Evolutionary conservation across 1,140 invertebrate genomes (phyloP).

Genomic region (Saccostrea echinata): DNA sequence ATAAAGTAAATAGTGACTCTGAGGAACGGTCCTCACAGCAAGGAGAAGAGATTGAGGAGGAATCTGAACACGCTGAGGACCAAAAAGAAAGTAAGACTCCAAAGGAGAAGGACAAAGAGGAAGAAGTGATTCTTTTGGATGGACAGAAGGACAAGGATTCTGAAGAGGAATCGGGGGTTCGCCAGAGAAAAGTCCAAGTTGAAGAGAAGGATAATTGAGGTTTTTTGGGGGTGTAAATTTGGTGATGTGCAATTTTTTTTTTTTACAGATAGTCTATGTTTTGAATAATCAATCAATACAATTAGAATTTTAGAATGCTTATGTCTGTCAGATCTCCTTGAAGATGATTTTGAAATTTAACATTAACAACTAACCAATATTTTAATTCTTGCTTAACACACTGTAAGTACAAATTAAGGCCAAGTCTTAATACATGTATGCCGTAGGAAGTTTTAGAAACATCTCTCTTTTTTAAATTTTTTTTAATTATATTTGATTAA

Average conservation of each 20-base stretch:
- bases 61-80: conserved; percentile 34
- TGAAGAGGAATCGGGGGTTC: conserved; percentile 42
- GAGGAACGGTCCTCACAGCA: conserved; percentile 44
- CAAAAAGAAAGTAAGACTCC: conserved; percentile 24
- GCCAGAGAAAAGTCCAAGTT: conserved; percentile 46
- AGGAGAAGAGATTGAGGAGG: conserved; percentile 34
- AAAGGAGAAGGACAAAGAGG: conserved; percentile 42
- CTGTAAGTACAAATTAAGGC: too few species aligned
- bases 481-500: too few species aligned
- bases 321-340: too few species aligned
- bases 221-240: neutral
- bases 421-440: too few species aligned
- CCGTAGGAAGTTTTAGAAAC: too few species aligned
- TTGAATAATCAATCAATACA: neutral
- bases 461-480: too few species aligned
- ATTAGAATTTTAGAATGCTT: too few species aligned
- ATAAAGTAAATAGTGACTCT: conserved; percentile 46
- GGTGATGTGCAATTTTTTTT: neutral
- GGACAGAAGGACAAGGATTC: conserved; percentile 52
- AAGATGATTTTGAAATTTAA: too few species aligned
- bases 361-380: too few species aligned
- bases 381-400: too few species aligned
- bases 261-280: neutral
- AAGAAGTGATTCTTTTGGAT: conserved; percentile 54
- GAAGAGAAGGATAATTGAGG: conserved; percentile 2